Evolutionary conservation across 2,113 vertebrate genomes (phyloP), one percentile per base, ranked within the genome.

Genomic region (Motacilla alba): DNA sequence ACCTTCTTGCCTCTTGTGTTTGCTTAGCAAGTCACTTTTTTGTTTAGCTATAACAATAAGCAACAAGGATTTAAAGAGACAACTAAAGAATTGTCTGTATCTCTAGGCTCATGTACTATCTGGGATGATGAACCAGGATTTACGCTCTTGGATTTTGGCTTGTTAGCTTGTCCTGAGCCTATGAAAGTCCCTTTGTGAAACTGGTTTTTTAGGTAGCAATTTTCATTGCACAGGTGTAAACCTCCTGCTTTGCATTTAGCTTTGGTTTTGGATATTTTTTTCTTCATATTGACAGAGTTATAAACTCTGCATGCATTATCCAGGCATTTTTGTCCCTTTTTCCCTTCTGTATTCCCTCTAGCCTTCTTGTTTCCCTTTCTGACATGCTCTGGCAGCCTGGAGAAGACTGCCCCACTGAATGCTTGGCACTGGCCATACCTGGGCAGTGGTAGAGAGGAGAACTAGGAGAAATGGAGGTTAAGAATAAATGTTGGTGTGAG

Each of bases 201-300:
- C 9, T 30, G 23, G 4, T 27, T 77, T 93, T 86, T 89, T 18
- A 75, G 2, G 9, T 30, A 64, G 5, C 10, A 62, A 15, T 60
- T 88, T 63, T 72, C 9, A 63, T 20, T 76, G 35, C 22, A 33
- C 7, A 69, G 53, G 5, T 43, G 11, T 70, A 21, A 77, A 30
- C 24, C 1, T 33, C 2, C 1, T 0, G 0, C 6, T 27, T 70
- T 50, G 7, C 23, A 9, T 63, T 66, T 85, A 26, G 26, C 33
- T 58, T 52, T 68, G 5, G 0, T 22, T 87, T 87, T 44, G 16
- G 28, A 5, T 13, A 66, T 28, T 75, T 75, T 46, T 89, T 55
- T 46, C 7, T 39, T 35, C 4, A 9, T 67, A 24, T 14, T 52
- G 24, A 44, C 27, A 47, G 47, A 53, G 19, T 53, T 78, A 27